Evolutionary conservation across 2,888 invertebrate genomes (phyloP).

Genomic region (Serripes groenlandicus): DNA sequence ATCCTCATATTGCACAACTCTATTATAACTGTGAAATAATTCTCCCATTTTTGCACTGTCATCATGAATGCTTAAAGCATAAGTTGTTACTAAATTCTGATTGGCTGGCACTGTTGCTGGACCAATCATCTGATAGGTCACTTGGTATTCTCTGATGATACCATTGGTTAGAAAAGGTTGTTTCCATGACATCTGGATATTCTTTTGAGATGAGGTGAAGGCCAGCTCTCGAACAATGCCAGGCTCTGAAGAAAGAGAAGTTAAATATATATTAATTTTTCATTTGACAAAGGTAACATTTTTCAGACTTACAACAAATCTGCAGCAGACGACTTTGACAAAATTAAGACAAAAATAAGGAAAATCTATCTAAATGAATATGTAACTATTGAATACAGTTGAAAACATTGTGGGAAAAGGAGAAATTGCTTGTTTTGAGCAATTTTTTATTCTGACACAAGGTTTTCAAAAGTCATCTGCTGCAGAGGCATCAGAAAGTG

Average conservation of each 20-base stretch:
- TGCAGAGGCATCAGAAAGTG: too few species aligned
- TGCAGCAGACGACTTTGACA: too few species aligned
- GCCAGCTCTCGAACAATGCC: constrained; percentile 58
- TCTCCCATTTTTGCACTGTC: constrained; percentile 14
- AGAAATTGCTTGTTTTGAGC: too few species aligned
- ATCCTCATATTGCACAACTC: constrained; percentile 15
- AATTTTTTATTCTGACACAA: too few species aligned
- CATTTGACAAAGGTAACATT: too few species aligned
- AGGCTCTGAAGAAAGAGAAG: constrained; percentile 73
- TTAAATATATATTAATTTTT: too few species aligned
- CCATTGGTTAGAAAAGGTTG: constrained; percentile 69
- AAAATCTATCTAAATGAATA: too few species aligned
- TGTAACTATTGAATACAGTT: too few species aligned
- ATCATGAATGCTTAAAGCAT: constrained; percentile 38
- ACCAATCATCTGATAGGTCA: constrained; percentile 62
- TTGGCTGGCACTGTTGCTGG: constrained; percentile 29
- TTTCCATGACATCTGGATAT: constrained; percentile 67
- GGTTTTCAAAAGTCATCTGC: too few species aligned
- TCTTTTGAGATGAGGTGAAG: constrained; percentile 55
- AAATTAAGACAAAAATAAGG: too few species aligned
- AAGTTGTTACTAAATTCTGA: constrained; percentile 26
- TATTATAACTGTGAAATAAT: constrained; percentile 35
- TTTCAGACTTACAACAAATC: too few species aligned
- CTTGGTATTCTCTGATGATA: constrained; percentile 61
- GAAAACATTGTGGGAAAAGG: too few species aligned